These are phyloP conservation scores for Osmerus eperlanus DNA, from an alignment of 2,113 vertebrate genomes.

Conservation along the genomic window DNA sequence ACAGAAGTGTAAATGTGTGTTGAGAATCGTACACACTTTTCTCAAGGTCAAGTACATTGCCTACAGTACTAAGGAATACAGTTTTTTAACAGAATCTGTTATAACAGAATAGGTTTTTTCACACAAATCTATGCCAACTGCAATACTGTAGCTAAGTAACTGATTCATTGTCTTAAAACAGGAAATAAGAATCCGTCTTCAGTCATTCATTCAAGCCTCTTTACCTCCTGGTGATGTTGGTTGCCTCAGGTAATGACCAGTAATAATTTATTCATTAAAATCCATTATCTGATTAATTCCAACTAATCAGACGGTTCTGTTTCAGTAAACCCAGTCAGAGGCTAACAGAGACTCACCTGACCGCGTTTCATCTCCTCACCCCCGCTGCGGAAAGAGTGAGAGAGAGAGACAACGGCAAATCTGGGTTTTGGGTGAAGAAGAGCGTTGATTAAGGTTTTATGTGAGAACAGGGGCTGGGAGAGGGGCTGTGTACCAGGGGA, in stretches of 20 bases:
- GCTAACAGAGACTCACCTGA: conserved; percentile 49
- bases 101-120: too few species aligned
- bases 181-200: too few species aligned
- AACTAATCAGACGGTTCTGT: conserved; percentile 47
- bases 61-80: too few species aligned
- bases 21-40: too few species aligned
- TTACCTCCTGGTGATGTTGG: conserved; percentile 22
- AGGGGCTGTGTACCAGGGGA: conserved; percentile 36
- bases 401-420: conserved; percentile 19
- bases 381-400: conserved; percentile 1
- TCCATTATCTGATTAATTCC: conserved; percentile 57
- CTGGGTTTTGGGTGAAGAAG: conserved; percentile 31
- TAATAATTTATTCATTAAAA: conserved; percentile 63
- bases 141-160: too few species aligned
- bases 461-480: conserved; percentile 31
- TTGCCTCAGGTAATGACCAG: conserved; percentile 23
- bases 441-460: conserved; percentile 53
- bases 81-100: too few species aligned
- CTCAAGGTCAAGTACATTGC: too few species aligned
- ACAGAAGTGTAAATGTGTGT: not conserved
- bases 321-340: conserved; percentile 53
- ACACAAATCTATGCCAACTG: too few species aligned
- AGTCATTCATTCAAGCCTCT: conserved; percentile 7
- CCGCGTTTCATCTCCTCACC: conserved; percentile 27
- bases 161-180: too few species aligned